These are phyloP conservation scores for Priocnemis perturbator DNA, from an alignment of 2,888 invertebrate genomes.

Conservation along the genomic window DNA sequence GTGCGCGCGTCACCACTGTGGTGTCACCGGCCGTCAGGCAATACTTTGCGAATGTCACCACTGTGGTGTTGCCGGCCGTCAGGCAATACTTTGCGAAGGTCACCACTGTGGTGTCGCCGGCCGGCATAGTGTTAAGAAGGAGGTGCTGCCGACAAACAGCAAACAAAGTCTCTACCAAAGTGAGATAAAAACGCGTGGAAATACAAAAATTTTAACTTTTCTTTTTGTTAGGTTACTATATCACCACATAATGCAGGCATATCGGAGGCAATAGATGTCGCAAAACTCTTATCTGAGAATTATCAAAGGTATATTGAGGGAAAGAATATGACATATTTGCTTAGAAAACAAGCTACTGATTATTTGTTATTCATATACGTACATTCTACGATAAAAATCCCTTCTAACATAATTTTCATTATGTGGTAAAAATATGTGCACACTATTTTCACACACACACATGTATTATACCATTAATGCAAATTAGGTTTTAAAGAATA, in stretches of 20 bases:
- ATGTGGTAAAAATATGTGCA: neutral
- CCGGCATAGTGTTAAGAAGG: constrained; percentile 68
- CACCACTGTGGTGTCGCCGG: constrained; percentile 9
- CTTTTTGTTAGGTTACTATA: too few relatives aligned
- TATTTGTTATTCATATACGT: constrained; percentile 25
- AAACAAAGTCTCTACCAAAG: constrained; percentile 76
- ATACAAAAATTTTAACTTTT: constrained; percentile 10
- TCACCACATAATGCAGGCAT: constrained; percentile 76
- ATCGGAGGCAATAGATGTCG: constrained; percentile 74
- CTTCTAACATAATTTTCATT: neutral
- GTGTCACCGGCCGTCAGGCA: constrained; percentile 11
- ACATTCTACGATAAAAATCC: neutral
- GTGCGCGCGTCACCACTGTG: constrained; percentile 20
- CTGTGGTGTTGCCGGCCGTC: constrained; percentile 5
- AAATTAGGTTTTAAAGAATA: too few relatives aligned
- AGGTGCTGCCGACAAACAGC: constrained; percentile 76
- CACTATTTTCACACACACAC: too few relatives aligned
- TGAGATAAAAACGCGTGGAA: constrained; percentile 52
- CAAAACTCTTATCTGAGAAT: constrained; percentile 75
- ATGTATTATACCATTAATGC: neutral
- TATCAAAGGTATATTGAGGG: constrained; percentile 70
- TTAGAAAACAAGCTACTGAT: constrained; percentile 74
- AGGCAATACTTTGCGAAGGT: neutral
- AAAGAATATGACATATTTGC: constrained; percentile 70
- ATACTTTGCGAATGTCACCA: neutral